Base-by-base conservation (phyloP, 2,113 vertebrate genomes). In the Pachypanchax playfairii region DNA sequence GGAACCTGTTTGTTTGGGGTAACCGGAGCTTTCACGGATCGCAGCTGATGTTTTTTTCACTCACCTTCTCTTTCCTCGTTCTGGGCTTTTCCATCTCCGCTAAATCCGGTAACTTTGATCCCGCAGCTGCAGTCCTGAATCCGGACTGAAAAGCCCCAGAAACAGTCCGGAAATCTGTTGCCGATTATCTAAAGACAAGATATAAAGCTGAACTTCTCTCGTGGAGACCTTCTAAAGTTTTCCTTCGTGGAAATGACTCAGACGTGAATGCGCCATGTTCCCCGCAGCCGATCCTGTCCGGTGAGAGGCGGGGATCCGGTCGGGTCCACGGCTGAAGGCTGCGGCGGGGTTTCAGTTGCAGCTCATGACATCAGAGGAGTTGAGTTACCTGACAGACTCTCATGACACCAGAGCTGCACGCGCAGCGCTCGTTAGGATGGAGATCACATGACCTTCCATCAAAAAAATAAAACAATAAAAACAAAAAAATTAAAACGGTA, bases 51-150 rank as follows among this genome's bases (percentile, higher is more conserved):
- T 35, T 5, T 7, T 35, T 70, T 62, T 39, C 48, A n/a, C 17
- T 90, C 87, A 91, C 91, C 91, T 91, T 91, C 50, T 91, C 90
- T 83, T 85, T 88, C 80, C 80, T 89, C 20, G 69, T 21, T 60
- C 72, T 85, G 28, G 67, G 86, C 81, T 90, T 91, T 85, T 92
- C 90, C 91, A 92, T 92, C 69, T 73, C 77, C 63, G 76, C 70
- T 75, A 57, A 72, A 72, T 75, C 80, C 83, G 67, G 47, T 65
- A 88, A 90, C 87, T 84, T 83, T 89, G 87, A 87, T 88, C 88
- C 83, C 82, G 66, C 77, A 63, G 77, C 78, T 64, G 50, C 61
- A 48, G 52, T 6, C 13, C 57, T 25, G 70, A 47, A 70, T 76
- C 53, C n/a, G 58, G 41, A 18, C 53, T 36, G 67, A 86, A 85